Conservation (phyloP, 2,113 vertebrate species). For the Osmerus eperlanus region DNA sequence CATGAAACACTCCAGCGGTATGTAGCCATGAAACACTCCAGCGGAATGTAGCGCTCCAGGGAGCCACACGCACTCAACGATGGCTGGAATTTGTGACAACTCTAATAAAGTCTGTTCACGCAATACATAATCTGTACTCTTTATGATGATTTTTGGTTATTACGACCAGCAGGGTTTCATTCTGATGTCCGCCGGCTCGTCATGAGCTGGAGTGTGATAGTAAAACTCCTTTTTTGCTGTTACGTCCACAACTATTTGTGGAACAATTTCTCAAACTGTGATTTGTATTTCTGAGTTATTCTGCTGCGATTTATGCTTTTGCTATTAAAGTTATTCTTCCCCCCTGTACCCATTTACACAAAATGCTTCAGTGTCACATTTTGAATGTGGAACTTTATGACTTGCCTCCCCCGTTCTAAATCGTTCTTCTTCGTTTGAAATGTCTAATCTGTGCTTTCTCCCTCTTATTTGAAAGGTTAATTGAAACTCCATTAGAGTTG, state of each 20-base stretch:
- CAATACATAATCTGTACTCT: background rate
- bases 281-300: background rate
- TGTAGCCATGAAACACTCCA: background rate
- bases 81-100: background rate
- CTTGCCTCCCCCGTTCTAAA: background rate
- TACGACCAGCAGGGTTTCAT: background rate
- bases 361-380: background rate
- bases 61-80: background rate
- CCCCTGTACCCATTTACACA: background rate
- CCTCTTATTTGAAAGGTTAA: slow-evolving; percentile 3
- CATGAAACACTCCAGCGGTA: background rate
- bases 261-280: background rate
- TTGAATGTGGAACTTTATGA: background rate
- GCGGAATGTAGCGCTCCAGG: background rate
- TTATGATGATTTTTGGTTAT: background rate
- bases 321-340: background rate
- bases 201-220: background rate
- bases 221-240: background rate
- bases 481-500: slow-evolving; percentile 14
- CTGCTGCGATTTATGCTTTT: background rate
- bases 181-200: background rate
- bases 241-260: background rate
- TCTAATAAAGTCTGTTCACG: background rate
- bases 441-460: background rate
- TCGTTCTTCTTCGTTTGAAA: background rate